Evolutionary conservation across 2,113 vertebrate genomes (phyloP).

Genomic region (Dicerorhinus sumatrensis): DNA sequence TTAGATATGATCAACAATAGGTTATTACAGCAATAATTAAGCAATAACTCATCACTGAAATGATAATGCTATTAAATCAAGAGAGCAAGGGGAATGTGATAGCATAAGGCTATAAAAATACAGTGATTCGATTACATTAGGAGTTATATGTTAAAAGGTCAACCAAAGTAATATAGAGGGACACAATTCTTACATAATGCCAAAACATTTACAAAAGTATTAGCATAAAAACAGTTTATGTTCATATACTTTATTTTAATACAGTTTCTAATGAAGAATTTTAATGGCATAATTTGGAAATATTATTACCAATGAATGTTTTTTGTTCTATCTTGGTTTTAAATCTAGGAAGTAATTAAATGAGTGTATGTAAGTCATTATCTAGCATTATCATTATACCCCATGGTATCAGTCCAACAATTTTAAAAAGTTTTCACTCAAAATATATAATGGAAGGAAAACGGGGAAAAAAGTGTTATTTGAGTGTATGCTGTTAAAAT

Average conservation of each 20-base stretch:
- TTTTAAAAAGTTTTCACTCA: neutral
- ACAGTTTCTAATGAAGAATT: neutral
- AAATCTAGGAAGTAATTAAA: neutral
- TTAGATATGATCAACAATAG: constrained; percentile 22
- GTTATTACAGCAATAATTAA: neutral
- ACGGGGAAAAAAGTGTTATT: neutral
- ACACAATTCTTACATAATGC: neutral
- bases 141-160: neutral
- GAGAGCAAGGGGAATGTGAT: neutral
- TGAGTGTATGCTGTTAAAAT: neutral
- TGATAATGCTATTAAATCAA: neutral
- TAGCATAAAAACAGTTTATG: neutral
- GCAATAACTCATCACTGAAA: constrained; percentile 13
- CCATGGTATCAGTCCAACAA: neutral
- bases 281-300: neutral
- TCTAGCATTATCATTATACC: neutral
- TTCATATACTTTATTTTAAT: neutral
- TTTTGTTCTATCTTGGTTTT: neutral
- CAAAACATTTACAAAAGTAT: neutral
- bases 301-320: neutral
- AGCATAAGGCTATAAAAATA: neutral
- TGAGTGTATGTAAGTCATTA: neutral
- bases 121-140: neutral
- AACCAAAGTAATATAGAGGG: neutral
- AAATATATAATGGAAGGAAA: neutral